Percentiles rank a stretch among this genome's conserved stretches.
Evolutionary conservation across 2,113 vertebrate genomes (phyloP).

Genomic region (Saguinus midas): DNA sequence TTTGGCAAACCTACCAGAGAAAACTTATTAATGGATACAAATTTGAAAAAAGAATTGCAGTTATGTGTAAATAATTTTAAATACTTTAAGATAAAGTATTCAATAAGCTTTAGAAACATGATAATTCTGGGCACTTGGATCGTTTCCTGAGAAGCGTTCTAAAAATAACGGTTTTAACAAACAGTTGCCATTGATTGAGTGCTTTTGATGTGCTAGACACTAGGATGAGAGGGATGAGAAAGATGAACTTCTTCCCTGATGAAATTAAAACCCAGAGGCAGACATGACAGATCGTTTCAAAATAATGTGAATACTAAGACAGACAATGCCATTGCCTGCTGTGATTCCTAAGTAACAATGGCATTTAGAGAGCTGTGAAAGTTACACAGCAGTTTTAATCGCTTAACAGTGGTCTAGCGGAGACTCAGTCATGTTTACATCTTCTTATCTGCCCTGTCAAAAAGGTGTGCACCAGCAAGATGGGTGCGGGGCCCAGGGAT

Average conservation of each 20-base stretch:
- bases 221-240: no score
- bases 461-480: background rate
- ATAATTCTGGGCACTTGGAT: background rate
- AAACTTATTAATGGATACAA: background rate
- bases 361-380: rapidly evolving
- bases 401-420: rapidly evolving
- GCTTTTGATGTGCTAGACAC: background rate
- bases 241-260: background rate
- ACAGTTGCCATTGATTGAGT: rapidly evolving
- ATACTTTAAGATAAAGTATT: background rate
- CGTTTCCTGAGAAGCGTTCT: background rate
- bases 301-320: rapidly evolving
- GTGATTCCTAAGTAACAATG: rapidly evolving
- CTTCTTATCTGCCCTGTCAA: background rate
- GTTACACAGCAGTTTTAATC: rapidly evolving
- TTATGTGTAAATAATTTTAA: background rate
- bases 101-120: background rate
- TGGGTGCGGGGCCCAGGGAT: background rate
- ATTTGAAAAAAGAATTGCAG: background rate
- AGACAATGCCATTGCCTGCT: rapidly evolving
- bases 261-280: background rate
- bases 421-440: rapidly evolving
- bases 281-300: background rate
- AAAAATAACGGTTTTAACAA: background rate
- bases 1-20: background rate